Base-by-base conservation (phyloP, 2,888 invertebrate genomes). In the Helleia helle region DNA sequence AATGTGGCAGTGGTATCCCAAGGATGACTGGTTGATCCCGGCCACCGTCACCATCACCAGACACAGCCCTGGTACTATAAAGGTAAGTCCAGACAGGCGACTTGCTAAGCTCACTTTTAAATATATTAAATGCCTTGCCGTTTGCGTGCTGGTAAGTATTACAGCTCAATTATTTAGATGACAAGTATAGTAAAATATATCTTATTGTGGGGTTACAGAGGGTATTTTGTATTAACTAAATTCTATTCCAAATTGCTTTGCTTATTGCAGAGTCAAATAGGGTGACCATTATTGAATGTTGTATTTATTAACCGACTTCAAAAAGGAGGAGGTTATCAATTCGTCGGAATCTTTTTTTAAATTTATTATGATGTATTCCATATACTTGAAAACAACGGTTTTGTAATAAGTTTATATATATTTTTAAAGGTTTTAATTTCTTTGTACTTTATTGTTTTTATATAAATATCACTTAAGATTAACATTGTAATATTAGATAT, bases 11-110 rank as follows among this genome's bases (percentile, higher is more conserved):
- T 55, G 46, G 50, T 64, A 64, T 65, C 60, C 62, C 61, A 51
- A 50, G 48, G 51, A 49, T 54, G 52, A 42, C 52, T 48, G 57
- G 57, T 61, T 62, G 57, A 67, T 62, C 62, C 59, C 51, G 44
- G 53, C 47, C 46, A 46, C 47, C 48, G 52, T 45, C 43, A 47
- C 46, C 48, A 49, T 48, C 43, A 48, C 43, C 48, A 44, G 40
- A 30, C 28, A 46, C n/a, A n/a, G n/a, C n/a, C n/a, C n/a, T n/a
- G n/a, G n/a, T 44, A 38, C 47, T 44, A 47, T 44, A 48, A 34
- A 41, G 40, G 27, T 25, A 43, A 42, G 36, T 42, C 30, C 15
- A 9, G 4, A n/a, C 25, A 8, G 9, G 31, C 39, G 36, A 13
- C 38, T 30, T 9, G 39, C 42, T 17, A 27, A 37, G 42, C 27